A percentile compares a stretch with the other conserved stretches of the same genome.
Evolutionary conservation across 1,140 invertebrate species (phyloP).

Genomic region (Macrotrachela quadricornifera): DNA sequence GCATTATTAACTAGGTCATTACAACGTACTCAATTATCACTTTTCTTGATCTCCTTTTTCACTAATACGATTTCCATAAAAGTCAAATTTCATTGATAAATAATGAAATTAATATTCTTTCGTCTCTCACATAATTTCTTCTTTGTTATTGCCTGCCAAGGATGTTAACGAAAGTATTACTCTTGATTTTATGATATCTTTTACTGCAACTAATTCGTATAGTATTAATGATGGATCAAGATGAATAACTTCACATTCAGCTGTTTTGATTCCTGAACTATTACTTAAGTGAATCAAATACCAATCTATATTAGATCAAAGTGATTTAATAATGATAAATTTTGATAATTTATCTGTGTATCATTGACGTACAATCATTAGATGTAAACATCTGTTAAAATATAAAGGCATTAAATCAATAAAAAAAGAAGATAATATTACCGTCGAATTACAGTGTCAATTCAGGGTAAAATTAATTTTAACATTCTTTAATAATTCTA

Average conservation of each 20-base stretch:
- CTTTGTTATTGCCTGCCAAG: constrained; percentile 17
- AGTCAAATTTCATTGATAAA: not conserved
- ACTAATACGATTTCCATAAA: constrained; percentile 3
- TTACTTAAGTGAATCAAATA: constrained; percentile 64
- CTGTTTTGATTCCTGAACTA: constrained; percentile 57
- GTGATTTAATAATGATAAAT: constrained; percentile 59
- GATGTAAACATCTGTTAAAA: constrained; percentile 20
- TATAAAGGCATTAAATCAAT: constrained; percentile 39
- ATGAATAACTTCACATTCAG: constrained; percentile 60
- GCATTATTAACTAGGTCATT: constrained; percentile 37
- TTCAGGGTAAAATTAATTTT: too few species aligned
- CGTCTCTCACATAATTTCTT: constrained; percentile 23
- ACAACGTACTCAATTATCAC: constrained; percentile 12
- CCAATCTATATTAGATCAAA: constrained; percentile 64
- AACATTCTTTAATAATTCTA: too few species aligned
- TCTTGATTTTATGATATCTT: constrained; percentile 37
- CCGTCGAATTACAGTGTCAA: constrained; percentile 53
- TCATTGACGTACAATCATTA: constrained; percentile 6
- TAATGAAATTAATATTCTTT: constrained; percentile 36
- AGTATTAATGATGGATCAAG: constrained; percentile 37
- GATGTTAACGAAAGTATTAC: constrained; percentile 45
- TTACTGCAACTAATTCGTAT: constrained; percentile 44
- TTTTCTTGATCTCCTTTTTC: constrained; percentile 7
- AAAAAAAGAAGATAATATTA: not conserved
- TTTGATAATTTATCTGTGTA: not conserved